Conservation (phyloP, 2,888 invertebrate genomes). For the Endomychus coccineus region DNA sequence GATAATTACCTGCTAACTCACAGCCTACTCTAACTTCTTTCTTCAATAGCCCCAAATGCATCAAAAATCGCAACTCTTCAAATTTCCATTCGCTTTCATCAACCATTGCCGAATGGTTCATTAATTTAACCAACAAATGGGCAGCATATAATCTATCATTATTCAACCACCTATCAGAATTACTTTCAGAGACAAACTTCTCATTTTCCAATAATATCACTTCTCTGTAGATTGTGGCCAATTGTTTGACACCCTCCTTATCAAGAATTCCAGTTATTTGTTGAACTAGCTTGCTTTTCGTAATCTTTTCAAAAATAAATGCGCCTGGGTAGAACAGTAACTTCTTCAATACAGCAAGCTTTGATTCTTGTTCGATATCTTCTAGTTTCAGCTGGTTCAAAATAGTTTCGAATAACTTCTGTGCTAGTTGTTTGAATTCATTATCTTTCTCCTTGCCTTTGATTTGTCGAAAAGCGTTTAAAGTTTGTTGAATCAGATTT, state of each 20-base stretch:
- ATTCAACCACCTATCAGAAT: constrained; percentile 56
- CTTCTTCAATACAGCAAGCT: constrained; percentile 55
- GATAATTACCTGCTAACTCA: constrained; percentile 53
- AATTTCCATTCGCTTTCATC: constrained; percentile 58
- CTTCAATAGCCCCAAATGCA: constrained; percentile 58
- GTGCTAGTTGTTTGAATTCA: constrained; percentile 51
- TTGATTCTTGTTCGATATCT: constrained; percentile 46
- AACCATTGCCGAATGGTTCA: constrained; percentile 40
- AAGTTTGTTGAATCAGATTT: constrained; percentile 57
- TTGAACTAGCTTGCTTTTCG: constrained; percentile 57
- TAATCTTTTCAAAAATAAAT: constrained; percentile 66
- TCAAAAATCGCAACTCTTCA: constrained; percentile 57
- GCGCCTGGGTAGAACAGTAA: constrained; percentile 62
- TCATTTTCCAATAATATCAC: constrained; percentile 52
- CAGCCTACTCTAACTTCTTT: constrained; percentile 46
- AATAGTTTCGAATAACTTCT: constrained; percentile 48
- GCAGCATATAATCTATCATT: constrained; percentile 62
- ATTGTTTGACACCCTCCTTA: constrained; percentile 53
- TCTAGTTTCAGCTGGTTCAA: constrained; percentile 47
- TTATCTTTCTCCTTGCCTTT: constrained; percentile 53
- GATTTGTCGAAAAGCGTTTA: constrained; percentile 55
- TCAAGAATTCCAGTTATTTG: constrained; percentile 55
- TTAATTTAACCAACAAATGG: constrained; percentile 46
- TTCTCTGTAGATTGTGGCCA: constrained; percentile 55
- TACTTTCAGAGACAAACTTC: constrained; percentile 37